These are phyloP conservation scores for Paradoxurus hermaphroditus DNA, from an alignment of 2,113 vertebrate genomes.

Conservation along the genomic window DNA sequence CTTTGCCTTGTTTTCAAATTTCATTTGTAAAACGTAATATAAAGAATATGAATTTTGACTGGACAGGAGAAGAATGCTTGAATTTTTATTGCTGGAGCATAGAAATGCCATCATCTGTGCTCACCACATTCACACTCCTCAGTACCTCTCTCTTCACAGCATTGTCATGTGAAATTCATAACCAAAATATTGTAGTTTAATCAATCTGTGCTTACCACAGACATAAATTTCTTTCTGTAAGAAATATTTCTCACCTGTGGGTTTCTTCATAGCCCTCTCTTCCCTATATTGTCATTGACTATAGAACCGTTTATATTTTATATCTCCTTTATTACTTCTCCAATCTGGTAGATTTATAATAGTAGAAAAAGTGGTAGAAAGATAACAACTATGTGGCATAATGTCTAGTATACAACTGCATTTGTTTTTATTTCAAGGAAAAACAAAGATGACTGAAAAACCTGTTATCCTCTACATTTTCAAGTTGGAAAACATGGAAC, in stretches of 20 bases:
- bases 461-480: neutral
- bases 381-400: constrained; percentile 42
- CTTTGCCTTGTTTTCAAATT: constrained; percentile 12
- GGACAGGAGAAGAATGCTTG: neutral
- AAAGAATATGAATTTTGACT: neutral
- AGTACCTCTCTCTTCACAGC: neutral
- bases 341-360: neutral
- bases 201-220: neutral
- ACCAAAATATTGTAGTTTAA: neutral
- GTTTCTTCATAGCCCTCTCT: neutral
- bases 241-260: neutral
- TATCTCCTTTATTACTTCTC: constrained; percentile 25
- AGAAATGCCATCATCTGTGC: neutral
- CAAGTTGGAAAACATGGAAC: constrained; percentile 64
- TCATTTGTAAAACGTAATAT: neutral
- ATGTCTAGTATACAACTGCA: constrained; percentile 49
- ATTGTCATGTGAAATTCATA: neutral
- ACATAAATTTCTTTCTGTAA: neutral
- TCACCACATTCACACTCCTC: neutral
- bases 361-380: constrained; percentile 50
- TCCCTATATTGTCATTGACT: neutral
- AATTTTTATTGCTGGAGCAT: neutral
- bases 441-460: constrained; percentile 75
- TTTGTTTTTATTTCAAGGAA: constrained; percentile 68
- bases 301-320: neutral